phyloP scores from a whole-genome alignment of 2,888 invertebrate genomes.

The Synergus itoensis region DNA sequence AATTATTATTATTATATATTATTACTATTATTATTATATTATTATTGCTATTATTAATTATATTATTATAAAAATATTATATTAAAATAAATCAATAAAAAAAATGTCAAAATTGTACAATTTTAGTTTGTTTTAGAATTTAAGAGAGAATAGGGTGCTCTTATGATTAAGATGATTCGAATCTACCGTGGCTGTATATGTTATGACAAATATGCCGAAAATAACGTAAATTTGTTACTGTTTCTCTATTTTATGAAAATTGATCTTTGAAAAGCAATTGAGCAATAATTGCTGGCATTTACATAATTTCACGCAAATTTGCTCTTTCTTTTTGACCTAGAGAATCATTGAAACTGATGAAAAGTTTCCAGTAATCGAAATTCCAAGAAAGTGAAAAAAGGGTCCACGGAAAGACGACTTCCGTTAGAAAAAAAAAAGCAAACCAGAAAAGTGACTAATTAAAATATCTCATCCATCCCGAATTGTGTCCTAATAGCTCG shows the following conservation, averaged over 20 bases:
- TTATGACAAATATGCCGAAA: constrained; percentile 38
- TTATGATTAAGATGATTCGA: constrained; percentile 34
- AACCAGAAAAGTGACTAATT: constrained; percentile 23
- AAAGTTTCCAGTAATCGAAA: constrained; percentile 15
- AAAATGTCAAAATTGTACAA: constrained; percentile 57
- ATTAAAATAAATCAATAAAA: constrained; percentile 64
- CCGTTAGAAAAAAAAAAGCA: constrained; percentile 23
- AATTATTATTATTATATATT: constrained; percentile 60
- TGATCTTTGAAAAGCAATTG: neutral
- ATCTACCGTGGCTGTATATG: constrained; percentile 45
- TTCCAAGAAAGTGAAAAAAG: constrained; percentile 26
- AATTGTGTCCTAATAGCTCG: constrained; percentile 10
- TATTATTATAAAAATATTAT: constrained; percentile 64
- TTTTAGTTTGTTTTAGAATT: constrained; percentile 42
- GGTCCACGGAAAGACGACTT: constrained; percentile 33
- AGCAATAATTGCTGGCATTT: neutral
- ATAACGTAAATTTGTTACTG: constrained; percentile 35
- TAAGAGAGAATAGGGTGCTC: constrained; percentile 9
- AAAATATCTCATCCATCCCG: constrained; percentile 26
- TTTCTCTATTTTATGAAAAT: constrained; percentile 27
- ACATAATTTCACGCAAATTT: neutral
- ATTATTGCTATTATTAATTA: constrained; percentile 59
- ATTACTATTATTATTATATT: constrained; percentile 61
- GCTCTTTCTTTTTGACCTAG: constrained; percentile 9
- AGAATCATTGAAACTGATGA: neutral